Conservation (phyloP, 1,140 invertebrate species). For the Leptoteleia sp. region DNA sequence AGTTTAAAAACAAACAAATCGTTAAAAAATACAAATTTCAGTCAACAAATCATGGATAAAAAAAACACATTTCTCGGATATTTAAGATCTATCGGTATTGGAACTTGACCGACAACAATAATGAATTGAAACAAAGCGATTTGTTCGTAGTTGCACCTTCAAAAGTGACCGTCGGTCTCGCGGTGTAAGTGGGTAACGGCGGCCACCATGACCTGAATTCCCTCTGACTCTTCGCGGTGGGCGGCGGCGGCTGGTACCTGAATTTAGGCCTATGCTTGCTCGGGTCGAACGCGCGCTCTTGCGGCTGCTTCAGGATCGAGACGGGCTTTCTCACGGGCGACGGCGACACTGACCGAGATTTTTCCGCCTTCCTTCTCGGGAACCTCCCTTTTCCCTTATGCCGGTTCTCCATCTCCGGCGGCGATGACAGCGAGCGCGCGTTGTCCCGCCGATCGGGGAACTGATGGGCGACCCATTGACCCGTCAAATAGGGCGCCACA, state of each 20-base stretch:
- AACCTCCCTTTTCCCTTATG: conserved; percentile 11
- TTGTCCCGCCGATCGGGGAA: conserved; percentile 86
- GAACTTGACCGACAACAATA: conserved; percentile 45
- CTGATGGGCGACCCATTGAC: conserved; percentile 88
- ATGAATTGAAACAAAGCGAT: too few relatives aligned
- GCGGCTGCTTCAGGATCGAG: conserved; percentile 84
- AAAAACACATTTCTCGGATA: too few relatives aligned
- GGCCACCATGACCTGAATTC: conserved; percentile 80
- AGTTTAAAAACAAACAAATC: too few relatives aligned
- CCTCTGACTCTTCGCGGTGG: conserved; percentile 70
- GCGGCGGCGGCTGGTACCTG: conserved; percentile 84
- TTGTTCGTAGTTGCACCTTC: conserved; percentile 90
- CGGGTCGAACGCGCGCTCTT: conserved; percentile 85
- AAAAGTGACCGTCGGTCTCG: conserved; percentile 87
- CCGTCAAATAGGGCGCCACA: conserved; percentile 88
- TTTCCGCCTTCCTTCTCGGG: conserved; percentile 50
- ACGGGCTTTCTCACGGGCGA: conserved; percentile 72
- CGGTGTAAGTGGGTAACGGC: conserved; percentile 81
- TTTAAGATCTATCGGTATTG: conserved; percentile 76
- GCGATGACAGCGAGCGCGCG: conserved; percentile 83
- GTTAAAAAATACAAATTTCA: too few relatives aligned
- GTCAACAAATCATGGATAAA: too few relatives aligned
- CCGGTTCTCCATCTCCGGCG: conserved; percentile 74
- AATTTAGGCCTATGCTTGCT: conserved; percentile 87
- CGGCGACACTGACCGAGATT: conserved; percentile 52